These are phyloP conservation scores for Hedychridium roseum DNA, from an alignment of 2,888 invertebrate genomes.

Conservation along the genomic window DNA sequence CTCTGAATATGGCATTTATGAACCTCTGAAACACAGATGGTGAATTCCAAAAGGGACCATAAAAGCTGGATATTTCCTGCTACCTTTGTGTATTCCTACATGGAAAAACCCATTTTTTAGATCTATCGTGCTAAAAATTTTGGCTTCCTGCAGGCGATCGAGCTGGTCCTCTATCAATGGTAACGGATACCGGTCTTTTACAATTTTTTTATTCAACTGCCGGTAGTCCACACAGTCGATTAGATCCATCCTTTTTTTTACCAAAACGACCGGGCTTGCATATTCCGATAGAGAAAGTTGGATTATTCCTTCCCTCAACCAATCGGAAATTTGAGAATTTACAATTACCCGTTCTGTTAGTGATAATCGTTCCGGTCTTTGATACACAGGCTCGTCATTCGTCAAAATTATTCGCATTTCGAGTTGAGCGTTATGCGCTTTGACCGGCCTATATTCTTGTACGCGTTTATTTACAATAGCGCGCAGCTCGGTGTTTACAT, in stretches of 20 bases:
- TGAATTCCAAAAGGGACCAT: too few species aligned
- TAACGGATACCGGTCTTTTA: background rate
- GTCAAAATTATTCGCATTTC: conserved; percentile 41
- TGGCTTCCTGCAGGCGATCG: background rate
- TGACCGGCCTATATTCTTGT: conserved; percentile 13
- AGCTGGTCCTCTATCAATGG: conserved; percentile 2
- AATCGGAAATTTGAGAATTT: background rate
- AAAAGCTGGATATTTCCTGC: too few species aligned
- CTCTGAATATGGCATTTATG: too few species aligned
- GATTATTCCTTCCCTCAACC: conserved; percentile 9
- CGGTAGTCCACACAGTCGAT: conserved; percentile 1
- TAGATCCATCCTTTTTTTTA: conserved; percentile 12
- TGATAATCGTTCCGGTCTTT: conserved; percentile 9
- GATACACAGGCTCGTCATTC: conserved; percentile 12
- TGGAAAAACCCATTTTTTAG: conserved; percentile 2
- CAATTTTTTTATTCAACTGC: background rate
- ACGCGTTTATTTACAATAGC: too few species aligned
- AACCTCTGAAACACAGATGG: too few species aligned
- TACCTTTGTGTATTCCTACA: too few species aligned
- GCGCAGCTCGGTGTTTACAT: too few species aligned
- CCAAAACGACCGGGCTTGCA: conserved; percentile 13
- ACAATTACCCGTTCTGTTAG: conserved; percentile 6
- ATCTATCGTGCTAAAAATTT: background rate
- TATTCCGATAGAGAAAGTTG: conserved; percentile 14
- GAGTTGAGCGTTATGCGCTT: conserved; percentile 16